A percentile compares a stretch with the other conserved stretches of the same genome.
phyloP scores from a whole-genome alignment of 2,797 vertebrate genomes.

The Buphagus erythrorhynchus region DNA sequence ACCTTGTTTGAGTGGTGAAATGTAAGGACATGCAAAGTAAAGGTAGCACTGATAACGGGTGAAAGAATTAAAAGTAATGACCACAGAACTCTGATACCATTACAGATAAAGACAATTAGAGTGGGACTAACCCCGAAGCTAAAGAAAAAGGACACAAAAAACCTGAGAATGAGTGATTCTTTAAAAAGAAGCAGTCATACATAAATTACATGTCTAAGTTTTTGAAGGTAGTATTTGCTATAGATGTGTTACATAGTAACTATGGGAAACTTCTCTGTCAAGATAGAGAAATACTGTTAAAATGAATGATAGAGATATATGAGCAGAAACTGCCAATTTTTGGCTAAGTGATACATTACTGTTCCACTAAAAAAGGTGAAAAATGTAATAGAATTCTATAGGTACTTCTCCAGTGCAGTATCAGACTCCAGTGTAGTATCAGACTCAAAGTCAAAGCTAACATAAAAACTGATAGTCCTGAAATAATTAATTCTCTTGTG shows the following conservation, averaged over 20 bases:
- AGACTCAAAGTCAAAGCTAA: neutral
- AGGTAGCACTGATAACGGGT: conserved; percentile 40
- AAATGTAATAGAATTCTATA: neutral
- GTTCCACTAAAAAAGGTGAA: neutral
- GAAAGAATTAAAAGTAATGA: conserved; percentile 64
- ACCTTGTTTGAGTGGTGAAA: conserved; percentile 35
- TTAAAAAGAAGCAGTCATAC: neutral
- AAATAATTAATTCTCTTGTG: neutral
- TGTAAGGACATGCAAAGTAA: conserved; percentile 36
- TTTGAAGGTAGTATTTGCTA: neutral
- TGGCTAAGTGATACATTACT: neutral
- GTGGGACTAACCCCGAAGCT: neutral
- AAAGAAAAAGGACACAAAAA: conserved; percentile 7
- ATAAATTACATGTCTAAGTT: neutral
- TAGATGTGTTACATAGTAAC: neutral
- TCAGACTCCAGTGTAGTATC: neutral
- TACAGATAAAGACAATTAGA: conserved; percentile 12
- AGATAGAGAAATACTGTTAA: neutral
- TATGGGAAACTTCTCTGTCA: neutral
- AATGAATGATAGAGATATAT: neutral
- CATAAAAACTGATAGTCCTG: neutral
- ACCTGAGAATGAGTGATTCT: neutral
- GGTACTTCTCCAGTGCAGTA: neutral
- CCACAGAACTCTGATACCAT: conserved; percentile 24
- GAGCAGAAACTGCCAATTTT: neutral